phyloP scores from a whole-genome alignment of 1,140 invertebrate species.

The Protaetia brevitarsis region DNA sequence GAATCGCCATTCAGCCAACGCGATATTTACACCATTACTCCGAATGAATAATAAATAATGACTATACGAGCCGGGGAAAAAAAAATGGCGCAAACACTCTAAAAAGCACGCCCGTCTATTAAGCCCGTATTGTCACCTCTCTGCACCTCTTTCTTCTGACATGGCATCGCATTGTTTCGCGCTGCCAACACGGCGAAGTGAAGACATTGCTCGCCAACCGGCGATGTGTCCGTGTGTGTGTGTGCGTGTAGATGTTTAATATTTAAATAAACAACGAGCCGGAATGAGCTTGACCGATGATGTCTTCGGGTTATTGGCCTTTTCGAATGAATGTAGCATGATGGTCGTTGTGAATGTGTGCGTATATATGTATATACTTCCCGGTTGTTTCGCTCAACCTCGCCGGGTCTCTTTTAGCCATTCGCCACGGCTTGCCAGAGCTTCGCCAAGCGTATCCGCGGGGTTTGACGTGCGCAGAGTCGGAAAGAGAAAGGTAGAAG shows the following conservation, averaged over 20 bases:
- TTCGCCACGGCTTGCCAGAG: constrained; percentile 25
- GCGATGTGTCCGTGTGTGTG: too few relatives aligned
- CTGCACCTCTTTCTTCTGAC: too few relatives aligned
- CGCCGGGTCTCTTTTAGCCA: constrained; percentile 21
- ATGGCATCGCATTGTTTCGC: constrained; percentile 8
- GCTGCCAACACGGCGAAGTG: neutral
- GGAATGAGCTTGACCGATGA: constrained; percentile 27
- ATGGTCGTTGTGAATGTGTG: too few relatives aligned
- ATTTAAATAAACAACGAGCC: constrained; percentile 23
- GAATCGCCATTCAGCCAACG: too few relatives aligned
- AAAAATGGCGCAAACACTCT: too few relatives aligned
- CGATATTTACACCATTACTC: too few relatives aligned
- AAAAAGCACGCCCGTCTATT: too few relatives aligned
- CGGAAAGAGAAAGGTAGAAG: neutral
- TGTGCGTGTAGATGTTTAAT: constrained; percentile 20
- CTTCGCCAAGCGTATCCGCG: constrained; percentile 25
- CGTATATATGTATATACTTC: too few relatives aligned
- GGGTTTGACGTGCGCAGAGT: too few relatives aligned
- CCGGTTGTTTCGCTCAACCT: constrained; percentile 28
- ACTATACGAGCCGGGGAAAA: too few relatives aligned
- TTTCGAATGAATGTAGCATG: constrained; percentile 4
- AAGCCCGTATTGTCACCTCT: too few relatives aligned
- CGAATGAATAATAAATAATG: too few relatives aligned
- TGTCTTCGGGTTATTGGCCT: constrained; percentile 29
- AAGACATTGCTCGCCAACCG: constrained; percentile 8